Evolutionary conservation across 1,140 invertebrate genomes (phyloP).

Genomic region (Wasmannia auropunctata): DNA sequence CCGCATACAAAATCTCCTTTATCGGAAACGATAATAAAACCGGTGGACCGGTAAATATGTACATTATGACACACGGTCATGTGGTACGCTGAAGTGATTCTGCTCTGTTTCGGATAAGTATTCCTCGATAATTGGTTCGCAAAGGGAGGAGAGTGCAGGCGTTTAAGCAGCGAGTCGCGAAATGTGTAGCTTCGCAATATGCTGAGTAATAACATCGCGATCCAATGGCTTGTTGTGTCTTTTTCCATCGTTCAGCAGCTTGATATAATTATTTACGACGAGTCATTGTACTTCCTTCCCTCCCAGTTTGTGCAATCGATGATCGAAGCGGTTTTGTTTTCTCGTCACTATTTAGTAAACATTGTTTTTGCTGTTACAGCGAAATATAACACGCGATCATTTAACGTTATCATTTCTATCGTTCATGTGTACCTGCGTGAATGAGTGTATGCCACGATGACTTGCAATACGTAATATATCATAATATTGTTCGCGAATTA

Average conservation of each 20-base stretch:
- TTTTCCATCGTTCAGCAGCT: not conserved
- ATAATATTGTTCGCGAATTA: not conserved
- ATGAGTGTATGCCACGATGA: not conserved
- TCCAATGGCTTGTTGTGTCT: not conserved
- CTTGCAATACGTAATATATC: not conserved
- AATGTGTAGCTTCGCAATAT: not conserved
- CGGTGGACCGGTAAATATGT: not conserved
- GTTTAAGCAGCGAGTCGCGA: not conserved
- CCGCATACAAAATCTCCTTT: not conserved
- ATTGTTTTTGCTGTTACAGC: not conserved
- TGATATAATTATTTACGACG: conserved; percentile 14
- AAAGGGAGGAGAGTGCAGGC: not conserved
- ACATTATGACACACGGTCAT: not conserved
- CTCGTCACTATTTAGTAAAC: not conserved
- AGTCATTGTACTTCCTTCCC: conserved; percentile 10
- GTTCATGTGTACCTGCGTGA: not conserved
- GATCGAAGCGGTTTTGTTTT: not conserved
- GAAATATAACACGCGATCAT: not conserved
- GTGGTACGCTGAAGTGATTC: not conserved
- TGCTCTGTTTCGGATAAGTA: not conserved
- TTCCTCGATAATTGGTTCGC: conserved; percentile 4
- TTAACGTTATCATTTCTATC: not conserved
- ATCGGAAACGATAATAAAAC: conserved; percentile 1
- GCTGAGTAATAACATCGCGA: not conserved
- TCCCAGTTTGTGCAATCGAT: not conserved